Percentiles rank a stretch among this genome's conserved stretches.
These are phyloP conservation scores for Therioaphis trifolii DNA, from an alignment of 2,888 invertebrate species.

Conservation along the genomic window DNA sequence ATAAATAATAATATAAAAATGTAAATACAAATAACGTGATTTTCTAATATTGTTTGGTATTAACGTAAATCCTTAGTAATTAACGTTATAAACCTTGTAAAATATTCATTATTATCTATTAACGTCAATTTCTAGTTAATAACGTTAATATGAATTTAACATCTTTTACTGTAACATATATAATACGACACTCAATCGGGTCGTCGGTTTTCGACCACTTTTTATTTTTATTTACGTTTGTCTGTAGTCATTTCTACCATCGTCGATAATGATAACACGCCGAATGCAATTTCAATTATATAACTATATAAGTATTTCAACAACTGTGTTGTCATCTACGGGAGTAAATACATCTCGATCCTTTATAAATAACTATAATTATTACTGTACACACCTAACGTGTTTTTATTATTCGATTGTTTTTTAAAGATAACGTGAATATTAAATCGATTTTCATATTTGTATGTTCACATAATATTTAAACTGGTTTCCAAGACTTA, in stretches of 20 bases:
- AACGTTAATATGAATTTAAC: too few relatives aligned
- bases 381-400: background rate
- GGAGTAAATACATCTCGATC: background rate
- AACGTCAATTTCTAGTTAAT: too few relatives aligned
- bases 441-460: background rate
- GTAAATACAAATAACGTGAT: too few relatives aligned
- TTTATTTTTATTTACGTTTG: background rate
- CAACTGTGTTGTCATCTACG: background rate
- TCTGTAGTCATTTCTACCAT: background rate
- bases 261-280: background rate
- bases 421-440: background rate
- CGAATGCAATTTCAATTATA: background rate
- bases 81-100: too few relatives aligned
- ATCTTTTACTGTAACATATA: too few relatives aligned
- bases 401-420: constrained; percentile 9
- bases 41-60: too few relatives aligned
- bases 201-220: background rate
- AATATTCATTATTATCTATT: too few relatives aligned
- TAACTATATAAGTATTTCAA: constrained; percentile 8
- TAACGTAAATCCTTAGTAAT: too few relatives aligned
- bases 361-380: background rate
- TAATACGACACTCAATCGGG: background rate
- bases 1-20: too few relatives aligned
- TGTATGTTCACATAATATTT: background rate
- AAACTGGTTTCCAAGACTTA: background rate